These are phyloP conservation scores for Nomada ferruginata DNA, from an alignment of 2,888 invertebrate species.

Conservation along the genomic window DNA sequence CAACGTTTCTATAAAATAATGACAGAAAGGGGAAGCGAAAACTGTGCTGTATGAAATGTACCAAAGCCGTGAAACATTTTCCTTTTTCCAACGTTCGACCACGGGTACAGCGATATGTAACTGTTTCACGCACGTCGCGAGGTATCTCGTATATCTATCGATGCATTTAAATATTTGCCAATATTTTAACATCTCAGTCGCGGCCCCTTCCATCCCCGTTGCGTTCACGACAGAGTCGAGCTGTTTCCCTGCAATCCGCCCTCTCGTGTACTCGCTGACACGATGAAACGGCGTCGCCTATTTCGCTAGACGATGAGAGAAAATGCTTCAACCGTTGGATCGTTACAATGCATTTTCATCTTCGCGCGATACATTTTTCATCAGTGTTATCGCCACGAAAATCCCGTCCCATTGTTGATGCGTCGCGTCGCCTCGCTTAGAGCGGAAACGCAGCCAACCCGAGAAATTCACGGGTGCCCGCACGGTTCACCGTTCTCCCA, in stretches of 20 bases:
- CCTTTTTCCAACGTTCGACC: neutral
- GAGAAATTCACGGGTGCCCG: slow-evolving; percentile 40
- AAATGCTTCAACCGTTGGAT: slow-evolving; percentile 27
- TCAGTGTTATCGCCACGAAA: slow-evolving; percentile 53
- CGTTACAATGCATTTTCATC: slow-evolving; percentile 60
- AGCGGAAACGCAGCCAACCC: slow-evolving; percentile 15
- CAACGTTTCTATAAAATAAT: neutral
- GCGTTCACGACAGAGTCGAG: slow-evolving; percentile 8
- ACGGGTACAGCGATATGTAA: neutral
- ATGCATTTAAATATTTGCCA: slow-evolving; percentile 39
- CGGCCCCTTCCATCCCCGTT: neutral
- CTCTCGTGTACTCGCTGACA: neutral
- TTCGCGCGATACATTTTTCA: slow-evolving; percentile 59
- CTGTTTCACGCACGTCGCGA: neutral
- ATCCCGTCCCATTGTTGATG: slow-evolving; percentile 48
- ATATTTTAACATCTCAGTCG: slow-evolving; percentile 8
- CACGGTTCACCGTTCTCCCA: slow-evolving; percentile 20
- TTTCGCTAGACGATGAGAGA: slow-evolving; percentile 35
- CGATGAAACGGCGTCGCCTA: slow-evolving; percentile 21
- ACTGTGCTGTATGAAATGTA: neutral
- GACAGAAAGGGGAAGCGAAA: neutral
- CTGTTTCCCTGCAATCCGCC: neutral
- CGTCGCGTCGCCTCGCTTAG: slow-evolving; percentile 19
- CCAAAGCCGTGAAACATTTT: neutral
- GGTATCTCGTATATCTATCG: neutral